Evolutionary conservation across 2,113 vertebrate genomes (phyloP).

Genomic region (Aphyosemion australe): DNA sequence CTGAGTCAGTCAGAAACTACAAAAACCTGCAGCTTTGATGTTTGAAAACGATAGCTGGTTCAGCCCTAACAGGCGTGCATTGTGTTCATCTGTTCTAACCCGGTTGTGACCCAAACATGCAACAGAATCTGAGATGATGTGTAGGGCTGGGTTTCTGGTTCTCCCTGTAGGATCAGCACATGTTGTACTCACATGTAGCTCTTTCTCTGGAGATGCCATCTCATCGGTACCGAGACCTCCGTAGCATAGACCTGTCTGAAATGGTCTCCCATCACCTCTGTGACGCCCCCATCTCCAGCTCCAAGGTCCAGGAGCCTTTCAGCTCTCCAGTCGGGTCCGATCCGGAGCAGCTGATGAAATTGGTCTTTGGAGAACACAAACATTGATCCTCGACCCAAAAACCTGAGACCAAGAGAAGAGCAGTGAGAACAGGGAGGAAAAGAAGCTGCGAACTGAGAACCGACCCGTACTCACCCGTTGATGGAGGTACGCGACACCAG

Average conservation of each 20-base stretch:
- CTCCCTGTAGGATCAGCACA: background rate
- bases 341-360: slow-evolving; percentile 88
- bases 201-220: slow-evolving; percentile 95
- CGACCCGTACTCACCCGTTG: slow-evolving; percentile 87
- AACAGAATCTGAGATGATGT: too few species aligned
- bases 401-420: slow-evolving; percentile 72
- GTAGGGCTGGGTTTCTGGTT: too few species aligned
- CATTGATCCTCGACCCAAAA: slow-evolving; percentile 96
- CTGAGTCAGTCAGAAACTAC: too few species aligned
- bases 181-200: slow-evolving; percentile 86
- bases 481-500: slow-evolving; percentile 97
- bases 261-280: slow-evolving; percentile 91
- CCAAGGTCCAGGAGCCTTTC: slow-evolving; percentile 92
- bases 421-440: background rate
- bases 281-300: slow-evolving; percentile 96
- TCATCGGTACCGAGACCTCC: slow-evolving; percentile 95
- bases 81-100: too few species aligned
- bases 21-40: too few species aligned
- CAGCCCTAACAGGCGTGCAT: too few species aligned
- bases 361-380: slow-evolving; percentile 96
- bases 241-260: slow-evolving; percentile 94
- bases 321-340: slow-evolving; percentile 89
- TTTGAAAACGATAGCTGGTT: too few species aligned
- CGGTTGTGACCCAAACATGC: too few species aligned
- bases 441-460: background rate